These are phyloP conservation scores for Leucophora obtusa DNA, from an alignment of 2,888 invertebrate genomes.

Conservation along the genomic window DNA sequence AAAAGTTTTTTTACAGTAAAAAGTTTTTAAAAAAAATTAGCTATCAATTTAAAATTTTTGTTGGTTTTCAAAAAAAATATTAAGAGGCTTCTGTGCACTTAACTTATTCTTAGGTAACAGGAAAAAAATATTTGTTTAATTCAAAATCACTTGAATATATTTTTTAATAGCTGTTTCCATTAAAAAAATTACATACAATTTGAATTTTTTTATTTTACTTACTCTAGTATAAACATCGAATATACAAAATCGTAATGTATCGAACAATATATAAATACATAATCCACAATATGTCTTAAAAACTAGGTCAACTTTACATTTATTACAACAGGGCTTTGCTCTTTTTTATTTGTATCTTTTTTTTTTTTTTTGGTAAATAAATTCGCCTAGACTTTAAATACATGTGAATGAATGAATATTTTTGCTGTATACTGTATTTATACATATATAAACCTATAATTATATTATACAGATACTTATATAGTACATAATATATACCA, in stretches of 20 bases:
- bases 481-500: too few species aligned
- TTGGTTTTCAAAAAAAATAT: background rate
- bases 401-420: background rate
- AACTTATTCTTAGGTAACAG: background rate
- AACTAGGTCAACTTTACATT: constrained; percentile 62
- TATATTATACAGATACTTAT: constrained; percentile 18
- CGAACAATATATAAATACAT: constrained; percentile 40
- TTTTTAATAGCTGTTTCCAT: constrained; percentile 15
- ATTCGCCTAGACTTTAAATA: constrained; percentile 39
- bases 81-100: background rate
- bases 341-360: constrained; percentile 23
- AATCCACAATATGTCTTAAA: constrained; percentile 48
- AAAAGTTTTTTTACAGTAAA: too few species aligned
- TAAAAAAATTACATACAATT: constrained; percentile 23
- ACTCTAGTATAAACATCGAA: background rate
- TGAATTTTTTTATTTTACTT: background rate
- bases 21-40: too few species aligned
- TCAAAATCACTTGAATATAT: constrained; percentile 14
- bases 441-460: constrained; percentile 24
- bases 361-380: constrained; percentile 18
- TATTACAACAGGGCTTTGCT: constrained; percentile 60
- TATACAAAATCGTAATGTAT: constrained; percentile 17
- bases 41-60: background rate
- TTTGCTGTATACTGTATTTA: background rate
- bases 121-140: constrained; percentile 9